Percentiles rank a stretch among this genome's conserved stretches.
Evolutionary conservation across 1,140 invertebrate genomes (phyloP).

Genomic region (Formica selysi): DNA sequence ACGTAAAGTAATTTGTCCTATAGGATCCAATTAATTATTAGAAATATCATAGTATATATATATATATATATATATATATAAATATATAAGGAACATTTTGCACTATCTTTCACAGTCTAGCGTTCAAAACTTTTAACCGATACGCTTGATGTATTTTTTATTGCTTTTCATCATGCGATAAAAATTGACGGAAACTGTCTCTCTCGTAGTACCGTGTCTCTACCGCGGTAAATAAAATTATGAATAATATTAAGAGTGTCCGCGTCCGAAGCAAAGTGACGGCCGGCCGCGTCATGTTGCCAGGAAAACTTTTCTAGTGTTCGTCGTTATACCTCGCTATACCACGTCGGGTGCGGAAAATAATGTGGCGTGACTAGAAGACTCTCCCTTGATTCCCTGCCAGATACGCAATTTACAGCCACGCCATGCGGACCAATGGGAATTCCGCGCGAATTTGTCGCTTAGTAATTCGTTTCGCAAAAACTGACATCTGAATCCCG

Average conservation of each 20-base stretch:
- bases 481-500: constrained; percentile 59
- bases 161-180: constrained; percentile 31
- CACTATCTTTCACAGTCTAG: background rate
- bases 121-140: background rate
- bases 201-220: background rate
- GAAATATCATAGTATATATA: background rate
- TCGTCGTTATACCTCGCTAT: constrained; percentile 56
- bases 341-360: constrained; percentile 60
- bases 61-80: too few species aligned
- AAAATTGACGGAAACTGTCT: constrained; percentile 41
- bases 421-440: constrained; percentile 43
- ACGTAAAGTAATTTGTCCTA: background rate
- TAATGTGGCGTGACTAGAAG: constrained; percentile 68
- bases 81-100: background rate
- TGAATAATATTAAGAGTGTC: constrained; percentile 50
- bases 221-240: constrained; percentile 43
- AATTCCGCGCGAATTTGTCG: constrained; percentile 57
- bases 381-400: constrained; percentile 71
- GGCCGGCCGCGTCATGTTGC: constrained; percentile 27
- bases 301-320: constrained; percentile 53
- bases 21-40: background rate
- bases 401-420: constrained; percentile 71
- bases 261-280: constrained; percentile 29
- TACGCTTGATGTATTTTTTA: background rate
- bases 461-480: constrained; percentile 37